These are phyloP conservation scores for Passer montanus DNA, from an alignment of 2,113 vertebrate genomes.

Conservation along the genomic window DNA sequence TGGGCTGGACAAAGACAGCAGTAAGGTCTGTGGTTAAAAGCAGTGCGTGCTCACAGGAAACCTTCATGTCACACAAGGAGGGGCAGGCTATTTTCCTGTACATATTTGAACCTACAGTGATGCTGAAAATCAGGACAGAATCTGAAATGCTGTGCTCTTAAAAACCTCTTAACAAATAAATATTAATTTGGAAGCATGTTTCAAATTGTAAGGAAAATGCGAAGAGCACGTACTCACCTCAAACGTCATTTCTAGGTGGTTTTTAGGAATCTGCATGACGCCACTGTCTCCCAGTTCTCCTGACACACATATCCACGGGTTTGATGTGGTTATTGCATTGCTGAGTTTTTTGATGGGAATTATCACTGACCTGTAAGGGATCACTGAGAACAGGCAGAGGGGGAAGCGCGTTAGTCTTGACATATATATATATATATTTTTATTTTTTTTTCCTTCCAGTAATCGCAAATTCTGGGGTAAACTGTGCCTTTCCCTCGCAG, in stretches of 20 bases:
- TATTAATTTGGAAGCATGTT: background rate
- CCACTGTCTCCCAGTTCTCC: conserved; percentile 96
- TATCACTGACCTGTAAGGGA: conserved; percentile 92
- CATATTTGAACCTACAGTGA: background rate
- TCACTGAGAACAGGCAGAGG: conserved; percentile 74
- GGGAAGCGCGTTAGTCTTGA: background rate
- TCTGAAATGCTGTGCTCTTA: background rate
- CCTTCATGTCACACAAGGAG: background rate
- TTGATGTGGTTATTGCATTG: conserved; percentile 93
- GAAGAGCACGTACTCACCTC: conserved; percentile 77
- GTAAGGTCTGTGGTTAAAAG: background rate
- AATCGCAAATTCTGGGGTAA: background rate
- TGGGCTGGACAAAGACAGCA: background rate
- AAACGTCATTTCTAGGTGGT: conserved; percentile 94
- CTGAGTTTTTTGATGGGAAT: conserved; percentile 97
- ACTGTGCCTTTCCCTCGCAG: background rate
- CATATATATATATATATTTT: too few species aligned
- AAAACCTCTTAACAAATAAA: background rate
- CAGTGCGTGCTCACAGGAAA: background rate
- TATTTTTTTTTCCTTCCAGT: background rate
- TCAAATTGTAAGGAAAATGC: background rate
- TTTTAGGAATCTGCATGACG: conserved; percentile 91
- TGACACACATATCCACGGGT: conserved; percentile 95
- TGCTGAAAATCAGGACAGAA: background rate
- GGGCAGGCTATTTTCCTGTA: background rate